A percentile compares a stretch with the other conserved stretches of the same genome.
phyloP scores from a whole-genome alignment of 2,888 invertebrate species.

The Aromia moschata region DNA sequence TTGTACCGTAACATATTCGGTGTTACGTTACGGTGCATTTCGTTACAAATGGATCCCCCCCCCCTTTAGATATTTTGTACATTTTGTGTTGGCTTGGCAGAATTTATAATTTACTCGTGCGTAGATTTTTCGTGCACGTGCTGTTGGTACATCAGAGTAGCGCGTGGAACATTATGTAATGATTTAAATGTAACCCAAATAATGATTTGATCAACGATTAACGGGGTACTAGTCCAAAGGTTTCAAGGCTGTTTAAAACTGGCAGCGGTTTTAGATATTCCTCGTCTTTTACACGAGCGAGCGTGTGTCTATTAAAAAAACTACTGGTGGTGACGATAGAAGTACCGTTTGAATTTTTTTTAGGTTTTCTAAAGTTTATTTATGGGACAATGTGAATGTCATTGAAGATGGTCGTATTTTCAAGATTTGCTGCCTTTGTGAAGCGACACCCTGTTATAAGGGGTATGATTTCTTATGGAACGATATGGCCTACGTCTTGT shows the following conservation, averaged over 20 bases:
- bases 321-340: not conserved
- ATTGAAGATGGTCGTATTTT: conserved; percentile 58
- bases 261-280: not conserved
- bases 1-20: too few relatives aligned
- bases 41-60: too few relatives aligned
- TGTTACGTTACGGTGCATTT: too few relatives aligned
- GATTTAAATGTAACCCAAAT: too few relatives aligned
- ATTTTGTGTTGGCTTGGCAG: too few relatives aligned
- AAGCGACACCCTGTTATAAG: conserved; percentile 65
- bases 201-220: too few relatives aligned
- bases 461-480: conserved; percentile 77
- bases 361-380: conserved; percentile 7
- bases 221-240: too few relatives aligned
- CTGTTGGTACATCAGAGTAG: too few relatives aligned
- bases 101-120: too few relatives aligned
- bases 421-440: conserved; percentile 63
- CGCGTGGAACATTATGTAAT: too few relatives aligned
- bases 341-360: not conserved
- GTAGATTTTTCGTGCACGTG: too few relatives aligned
- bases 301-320: not conserved
- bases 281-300: not conserved
- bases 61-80: too few relatives aligned
- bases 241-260: not conserved
- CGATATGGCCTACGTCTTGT: conserved; percentile 79
- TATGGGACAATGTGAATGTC: conserved; percentile 24